These are phyloP conservation scores for Antedon bifida DNA, from an alignment of 35 echinoderm and acorn worm genomes.

Conservation along the genomic window DNA sequence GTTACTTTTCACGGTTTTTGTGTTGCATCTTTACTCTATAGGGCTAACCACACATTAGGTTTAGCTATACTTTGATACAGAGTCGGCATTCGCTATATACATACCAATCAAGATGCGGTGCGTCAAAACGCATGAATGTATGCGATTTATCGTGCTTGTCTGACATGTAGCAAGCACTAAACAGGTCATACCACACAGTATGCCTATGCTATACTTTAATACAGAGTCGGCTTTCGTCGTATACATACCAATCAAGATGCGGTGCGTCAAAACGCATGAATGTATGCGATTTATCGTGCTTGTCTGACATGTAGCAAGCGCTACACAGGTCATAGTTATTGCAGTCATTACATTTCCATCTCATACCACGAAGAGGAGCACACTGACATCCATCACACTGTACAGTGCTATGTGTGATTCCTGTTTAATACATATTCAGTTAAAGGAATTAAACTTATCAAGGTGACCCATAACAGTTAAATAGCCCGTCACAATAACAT, in stretches of 20 bases:
- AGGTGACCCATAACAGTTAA: no score
- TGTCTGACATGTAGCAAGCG: slow-evolving; percentile 29
- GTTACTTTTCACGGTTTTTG: no score
- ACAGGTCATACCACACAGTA: no score
- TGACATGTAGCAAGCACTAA: slow-evolving; percentile 37
- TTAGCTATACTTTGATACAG: no score
- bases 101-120: slow-evolving; percentile 16
- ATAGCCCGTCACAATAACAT: no score
- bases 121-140: slow-evolving; percentile 7
- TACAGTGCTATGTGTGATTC: slow-evolving; percentile 24
- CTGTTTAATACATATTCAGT: no score
- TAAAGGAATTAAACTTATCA: no score
- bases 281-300: slow-evolving; percentile 21
- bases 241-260: slow-evolving; percentile 3
- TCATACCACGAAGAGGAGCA: slow-evolving; percentile 15
- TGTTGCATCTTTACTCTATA: no score
- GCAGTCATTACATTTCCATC: slow-evolving; percentile 38
- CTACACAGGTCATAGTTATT: slow-evolving; percentile 35
- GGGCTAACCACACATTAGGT: no score
- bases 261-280: slow-evolving; percentile 19
- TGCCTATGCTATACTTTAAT: no score
- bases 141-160: slow-evolving; percentile 26
- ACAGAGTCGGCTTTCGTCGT: no score
- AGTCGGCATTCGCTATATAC: neutral
- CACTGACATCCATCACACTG: slow-evolving; percentile 26